Percentiles rank a stretch among this genome's conserved stretches.
Conservation (phyloP, 2,888 invertebrate genomes). For the Standfussiana lucernea region DNA sequence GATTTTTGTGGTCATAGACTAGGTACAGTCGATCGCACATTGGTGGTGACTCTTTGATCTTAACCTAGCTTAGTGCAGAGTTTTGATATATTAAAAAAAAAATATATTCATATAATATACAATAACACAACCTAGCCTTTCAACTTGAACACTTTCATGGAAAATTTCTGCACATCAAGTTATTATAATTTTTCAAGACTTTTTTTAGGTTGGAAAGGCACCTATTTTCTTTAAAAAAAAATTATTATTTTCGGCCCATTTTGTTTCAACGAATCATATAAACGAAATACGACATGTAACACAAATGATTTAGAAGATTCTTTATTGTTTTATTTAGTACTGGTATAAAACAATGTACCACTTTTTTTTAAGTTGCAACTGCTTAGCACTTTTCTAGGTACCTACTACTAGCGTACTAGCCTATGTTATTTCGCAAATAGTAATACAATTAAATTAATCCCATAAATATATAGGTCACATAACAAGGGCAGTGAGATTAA, state of each 20-base stretch:
- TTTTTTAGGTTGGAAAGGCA: neutral
- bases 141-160: neutral
- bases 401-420: neutral
- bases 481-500: constrained; percentile 23
- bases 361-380: no score
- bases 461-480: constrained; percentile 30
- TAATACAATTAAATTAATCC: constrained; percentile 12
- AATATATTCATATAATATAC: no score
- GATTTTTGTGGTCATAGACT: neutral
- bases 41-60: neutral
- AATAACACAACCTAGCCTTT: no score
- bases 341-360: no score
- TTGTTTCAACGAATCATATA: neutral
- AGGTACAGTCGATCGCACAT: neutral
- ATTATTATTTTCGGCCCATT: neutral
- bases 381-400: neutral
- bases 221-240: neutral
- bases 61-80: neutral
- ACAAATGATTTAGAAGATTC: neutral
- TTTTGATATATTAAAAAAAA: neutral
- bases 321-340: neutral
- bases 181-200: neutral
- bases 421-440: neutral
- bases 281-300: no score
- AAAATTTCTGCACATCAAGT: neutral